phyloP scores from a whole-genome alignment of 2,888 invertebrate species.

The Thereva unica region DNA sequence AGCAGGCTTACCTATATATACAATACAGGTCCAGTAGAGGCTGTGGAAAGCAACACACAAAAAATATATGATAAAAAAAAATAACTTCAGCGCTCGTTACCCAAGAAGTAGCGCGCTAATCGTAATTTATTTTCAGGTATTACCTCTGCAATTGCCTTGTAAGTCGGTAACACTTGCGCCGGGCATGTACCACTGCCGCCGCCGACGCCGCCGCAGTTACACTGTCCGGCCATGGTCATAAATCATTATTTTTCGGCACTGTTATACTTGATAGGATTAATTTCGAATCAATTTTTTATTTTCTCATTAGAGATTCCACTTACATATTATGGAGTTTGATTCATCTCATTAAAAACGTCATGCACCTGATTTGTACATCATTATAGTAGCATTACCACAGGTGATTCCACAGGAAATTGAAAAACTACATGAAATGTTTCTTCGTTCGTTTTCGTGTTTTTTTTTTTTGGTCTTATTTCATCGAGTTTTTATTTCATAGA shows the following conservation, averaged over 20 bases:
- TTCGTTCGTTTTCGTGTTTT: too few species aligned
- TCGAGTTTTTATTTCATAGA: too few species aligned
- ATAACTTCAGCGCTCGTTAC: background rate
- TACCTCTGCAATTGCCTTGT: background rate
- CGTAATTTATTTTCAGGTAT: constrained; percentile 14
- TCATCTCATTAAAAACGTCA: constrained; percentile 25
- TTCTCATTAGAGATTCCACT: constrained; percentile 1
- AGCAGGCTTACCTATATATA: too few species aligned
- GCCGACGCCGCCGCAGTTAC: constrained; percentile 10
- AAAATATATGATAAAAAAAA: too few species aligned
- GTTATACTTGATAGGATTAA: constrained; percentile 27
- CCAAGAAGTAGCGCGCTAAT: constrained; percentile 5
- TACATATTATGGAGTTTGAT: constrained; percentile 17
- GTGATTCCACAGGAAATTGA: constrained; percentile 15
- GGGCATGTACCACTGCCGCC: too few species aligned
- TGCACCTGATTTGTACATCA: constrained; percentile 23
- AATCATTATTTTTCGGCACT: constrained; percentile 30
- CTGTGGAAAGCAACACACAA: too few species aligned
- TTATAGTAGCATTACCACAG: constrained; percentile 10
- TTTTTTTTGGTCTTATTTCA: too few species aligned
- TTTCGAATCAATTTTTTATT: constrained; percentile 21
- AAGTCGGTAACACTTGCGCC: too few species aligned
- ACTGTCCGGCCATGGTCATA: constrained; percentile 9
- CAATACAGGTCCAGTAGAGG: too few species aligned
- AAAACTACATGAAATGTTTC: too few species aligned